Evolutionary conservation across 2,888 invertebrate species (phyloP).

Genomic region (Carpatolechia fugitivella): DNA sequence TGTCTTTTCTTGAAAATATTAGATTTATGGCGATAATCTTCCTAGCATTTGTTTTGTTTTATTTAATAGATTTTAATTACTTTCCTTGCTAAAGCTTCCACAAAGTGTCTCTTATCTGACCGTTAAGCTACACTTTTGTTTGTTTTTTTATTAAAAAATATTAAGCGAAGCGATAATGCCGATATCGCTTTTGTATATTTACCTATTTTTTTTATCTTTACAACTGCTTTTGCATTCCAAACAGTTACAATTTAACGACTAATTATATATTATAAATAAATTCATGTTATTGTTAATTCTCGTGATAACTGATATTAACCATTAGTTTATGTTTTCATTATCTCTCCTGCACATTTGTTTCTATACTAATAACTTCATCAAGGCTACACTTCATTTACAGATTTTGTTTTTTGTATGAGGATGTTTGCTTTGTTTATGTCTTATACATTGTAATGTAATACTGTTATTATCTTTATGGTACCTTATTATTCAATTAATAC

Average conservation of each 20-base stretch:
- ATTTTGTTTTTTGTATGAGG: neutral
- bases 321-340: neutral
- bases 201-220: neutral
- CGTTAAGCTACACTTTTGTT: too few relatives aligned
- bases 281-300: neutral
- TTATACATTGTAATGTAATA: neutral
- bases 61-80: too few relatives aligned
- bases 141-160: too few relatives aligned
- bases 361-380: neutral
- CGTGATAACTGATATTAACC: neutral
- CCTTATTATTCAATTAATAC: too few relatives aligned
- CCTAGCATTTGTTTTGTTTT: too few relatives aligned
- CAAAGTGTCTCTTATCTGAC: too few relatives aligned
- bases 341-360: neutral
- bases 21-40: too few relatives aligned
- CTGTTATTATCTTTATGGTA: neutral
- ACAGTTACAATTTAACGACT: neutral
- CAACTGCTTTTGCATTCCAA: neutral
- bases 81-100: too few relatives aligned
- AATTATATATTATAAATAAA: neutral
- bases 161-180: too few relatives aligned
- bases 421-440: neutral
- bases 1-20: too few relatives aligned
- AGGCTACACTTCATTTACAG: neutral
- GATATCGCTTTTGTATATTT: too few relatives aligned